Evolutionary conservation across 2,797 vertebrate species (phyloP), one percentile per base, ranked within the genome.

Genomic region (Gymnodraco acuticeps): DNA sequence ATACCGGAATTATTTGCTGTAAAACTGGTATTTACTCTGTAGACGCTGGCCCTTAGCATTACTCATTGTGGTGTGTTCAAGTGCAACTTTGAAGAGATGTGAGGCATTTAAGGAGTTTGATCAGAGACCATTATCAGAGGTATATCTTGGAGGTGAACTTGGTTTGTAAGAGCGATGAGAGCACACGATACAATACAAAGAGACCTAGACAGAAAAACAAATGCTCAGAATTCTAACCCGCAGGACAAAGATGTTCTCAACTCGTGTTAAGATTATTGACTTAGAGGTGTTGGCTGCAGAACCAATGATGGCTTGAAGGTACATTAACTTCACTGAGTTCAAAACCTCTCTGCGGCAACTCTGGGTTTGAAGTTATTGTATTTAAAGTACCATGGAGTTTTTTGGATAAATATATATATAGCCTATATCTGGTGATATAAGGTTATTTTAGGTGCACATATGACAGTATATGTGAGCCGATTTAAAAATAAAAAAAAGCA

Each of bases 261-360:
- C n/a, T 42, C 17, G 1, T 48, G 27, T 64, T 52, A 53, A 27
- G 16, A 33, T 17, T 46, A 61, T 46, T 75, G 64, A 75, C 65
- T 54, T 43, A 52, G 31, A 70, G 27, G 19, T 38, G 63, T 14
- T 43, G 65, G 68, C 66, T 43, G 19, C 53, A 73, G 20, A 77
- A 50, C 16, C 46, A 52, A 51, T 13, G 15, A 59, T 42, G 19
- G 27, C 41, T 46, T 69, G 20, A 70, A 62, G 46, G 17, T 16
- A 59, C 1, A 14, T 61, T 20, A 17, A n/a, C 12, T 19, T 38
- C 2, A 42, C 14, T 12, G 14, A 67, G 67, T 53, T 33, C 42
- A 16, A 58, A 71, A 47, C 47, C 43, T 52, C 42, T 78, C 56
- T 23, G 42, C 41, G 42, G 45, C 6, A 58, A 15, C 16, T 55